phyloP scores from a whole-genome alignment of 2,113 vertebrate species.

The Tupaia chinensis region DNA sequence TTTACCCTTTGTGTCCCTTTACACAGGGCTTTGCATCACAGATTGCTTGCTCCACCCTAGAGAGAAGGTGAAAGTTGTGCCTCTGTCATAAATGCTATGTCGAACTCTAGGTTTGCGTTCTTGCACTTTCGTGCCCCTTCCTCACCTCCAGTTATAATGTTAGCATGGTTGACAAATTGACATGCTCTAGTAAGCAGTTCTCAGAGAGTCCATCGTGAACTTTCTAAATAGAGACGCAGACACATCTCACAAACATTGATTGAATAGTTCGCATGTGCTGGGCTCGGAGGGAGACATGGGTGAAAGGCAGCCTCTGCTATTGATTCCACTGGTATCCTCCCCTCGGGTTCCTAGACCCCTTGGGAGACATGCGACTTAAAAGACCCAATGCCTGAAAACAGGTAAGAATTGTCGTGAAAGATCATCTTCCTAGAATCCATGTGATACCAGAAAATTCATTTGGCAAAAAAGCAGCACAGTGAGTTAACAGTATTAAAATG shows the following conservation, averaged over 20 bases:
- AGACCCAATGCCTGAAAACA: background rate
- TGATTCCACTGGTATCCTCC: background rate
- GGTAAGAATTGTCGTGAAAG: background rate
- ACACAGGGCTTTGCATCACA: rapidly evolving
- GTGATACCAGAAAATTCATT: background rate
- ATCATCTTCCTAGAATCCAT: background rate
- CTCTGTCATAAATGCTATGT: rapidly evolving
- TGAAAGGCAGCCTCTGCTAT: background rate
- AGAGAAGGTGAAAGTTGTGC: too few species aligned
- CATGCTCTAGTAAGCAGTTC: background rate
- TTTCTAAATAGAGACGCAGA: background rate
- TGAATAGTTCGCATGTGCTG: rapidly evolving
- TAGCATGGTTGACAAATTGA: background rate
- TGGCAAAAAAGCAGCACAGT: background rate
- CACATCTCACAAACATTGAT: rapidly evolving
- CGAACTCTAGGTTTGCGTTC: background rate
- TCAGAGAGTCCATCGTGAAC: background rate
- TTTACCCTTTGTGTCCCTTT: background rate
- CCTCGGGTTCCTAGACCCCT: background rate
- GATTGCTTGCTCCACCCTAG: background rate
- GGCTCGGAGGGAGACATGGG: background rate
- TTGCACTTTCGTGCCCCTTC: background rate
- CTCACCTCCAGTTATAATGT: rapidly evolving
- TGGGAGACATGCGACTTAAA: background rate
- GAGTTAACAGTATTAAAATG: background rate